Base-by-base conservation (phyloP, 2,888 invertebrate species). In the Mycalesis mineus region DNA sequence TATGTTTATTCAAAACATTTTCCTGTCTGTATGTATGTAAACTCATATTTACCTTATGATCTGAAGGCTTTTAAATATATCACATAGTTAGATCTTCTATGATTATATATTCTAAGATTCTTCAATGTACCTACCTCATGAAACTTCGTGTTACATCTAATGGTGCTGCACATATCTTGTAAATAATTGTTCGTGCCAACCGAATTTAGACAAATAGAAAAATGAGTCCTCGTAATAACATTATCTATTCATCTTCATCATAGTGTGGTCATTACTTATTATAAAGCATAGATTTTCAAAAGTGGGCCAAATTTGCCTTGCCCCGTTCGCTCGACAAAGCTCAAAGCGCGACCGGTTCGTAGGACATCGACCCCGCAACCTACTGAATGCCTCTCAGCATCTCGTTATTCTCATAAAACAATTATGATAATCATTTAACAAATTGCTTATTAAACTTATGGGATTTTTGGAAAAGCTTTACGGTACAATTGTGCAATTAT, bases 341-440 rank as follows among this genome's bases (percentile, higher is more conserved):
- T 86, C 82, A 73, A 83, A 85, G 83, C 80, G 68, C 79, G 79
- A 87, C 88, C 88, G 88, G 88, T 88, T 82, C 78, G 70, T 67
- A 75, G 88, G 80, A 71, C 87, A 64, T 78, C 80, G 88, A 86
- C 82, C 84, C 74, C 72, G 68, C 85, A 85, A 87, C 88, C 87
- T 86, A 88, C 84, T 87, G 78, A 73, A 77, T 71, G 73, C 71
- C 73, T 71, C 73, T 69, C 69, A 61, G 68, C 70, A 66, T 67
- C 60, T 69, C 55, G 63, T 62, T 58, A 60, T 68, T 66, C 58
- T 60, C 56, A 66, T 65, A 64, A 66, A 66, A 61, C 63, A 64
- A 66, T 67, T 64, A 66, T 62, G 14, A 56, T 61, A 33, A 42
- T 33, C 31, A 33, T 52, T 52, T 42, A 6, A 22, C 22, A 22